These are phyloP conservation scores for Mesorhabditis belari DNA, from an alignment of 2,888 invertebrate species.

Conservation along the genomic window DNA sequence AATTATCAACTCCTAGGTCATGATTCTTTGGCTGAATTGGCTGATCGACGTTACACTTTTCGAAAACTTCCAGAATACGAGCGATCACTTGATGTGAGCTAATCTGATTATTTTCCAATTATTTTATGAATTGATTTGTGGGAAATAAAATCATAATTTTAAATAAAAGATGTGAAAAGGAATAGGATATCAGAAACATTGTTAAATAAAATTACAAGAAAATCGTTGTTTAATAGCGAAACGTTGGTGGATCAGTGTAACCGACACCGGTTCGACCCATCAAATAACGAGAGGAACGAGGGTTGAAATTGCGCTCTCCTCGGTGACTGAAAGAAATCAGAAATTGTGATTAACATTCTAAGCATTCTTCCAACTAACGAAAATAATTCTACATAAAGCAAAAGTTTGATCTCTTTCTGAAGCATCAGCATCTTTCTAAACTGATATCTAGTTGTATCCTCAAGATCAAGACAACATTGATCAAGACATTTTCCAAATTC, in stretches of 20 bases:
- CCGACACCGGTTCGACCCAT: constrained; percentile 42
- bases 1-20: neutral
- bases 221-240: too few relatives aligned
- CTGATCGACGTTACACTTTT: neutral
- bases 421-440: too few relatives aligned
- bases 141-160: too few relatives aligned
- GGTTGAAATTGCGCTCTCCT: constrained; percentile 47
- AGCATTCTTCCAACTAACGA: too few relatives aligned
- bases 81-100: neutral
- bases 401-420: neutral
- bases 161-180: neutral
- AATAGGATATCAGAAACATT: neutral
- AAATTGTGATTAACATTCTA: neutral
- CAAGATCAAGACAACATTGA: too few relatives aligned
- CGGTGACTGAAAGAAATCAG: constrained; percentile 16
- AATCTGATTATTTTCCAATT: neutral
- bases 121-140: neutral
- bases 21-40: neutral
- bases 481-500: too few relatives aligned
- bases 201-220: neutral
- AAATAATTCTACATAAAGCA: too few relatives aligned
- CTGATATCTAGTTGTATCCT: too few relatives aligned
- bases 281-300: constrained; percentile 48
- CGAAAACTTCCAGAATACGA: neutral
- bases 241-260: constrained; percentile 21